phyloP scores from a whole-genome alignment of 2,797 vertebrate species.

The Pelodytes ibericus region DNA sequence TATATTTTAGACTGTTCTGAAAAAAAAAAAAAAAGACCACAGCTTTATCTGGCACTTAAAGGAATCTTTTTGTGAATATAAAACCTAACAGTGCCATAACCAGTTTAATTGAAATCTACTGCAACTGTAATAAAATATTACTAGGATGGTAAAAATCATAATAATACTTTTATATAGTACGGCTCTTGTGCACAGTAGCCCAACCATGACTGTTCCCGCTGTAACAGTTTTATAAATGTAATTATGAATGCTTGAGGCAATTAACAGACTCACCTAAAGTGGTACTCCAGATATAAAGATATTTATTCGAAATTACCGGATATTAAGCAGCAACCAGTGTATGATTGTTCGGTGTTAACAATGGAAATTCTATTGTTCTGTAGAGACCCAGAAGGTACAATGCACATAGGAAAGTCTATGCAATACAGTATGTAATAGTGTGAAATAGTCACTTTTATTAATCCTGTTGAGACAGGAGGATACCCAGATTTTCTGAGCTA shows the following conservation, averaged over 20 bases:
- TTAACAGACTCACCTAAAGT: slow-evolving; percentile 26
- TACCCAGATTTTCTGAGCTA: too few species aligned
- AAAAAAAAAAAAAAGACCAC: slow-evolving; percentile 21
- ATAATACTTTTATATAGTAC: slow-evolving; percentile 44
- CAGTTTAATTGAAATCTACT: slow-evolving; percentile 45
- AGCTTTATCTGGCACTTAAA: slow-evolving; percentile 44
- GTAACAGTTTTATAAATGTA: slow-evolving; percentile 22
- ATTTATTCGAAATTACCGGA: neutral
- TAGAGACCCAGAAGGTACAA: neutral
- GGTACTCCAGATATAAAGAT: neutral
- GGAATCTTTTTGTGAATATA: slow-evolving; percentile 44
- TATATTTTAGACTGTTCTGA: slow-evolving; percentile 3
- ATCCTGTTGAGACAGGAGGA: too few species aligned
- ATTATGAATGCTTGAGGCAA: slow-evolving; percentile 22
- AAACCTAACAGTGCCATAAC: slow-evolving; percentile 46
- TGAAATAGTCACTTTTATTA: too few species aligned
- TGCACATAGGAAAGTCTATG: too few species aligned
- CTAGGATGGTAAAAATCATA: slow-evolving; percentile 34
- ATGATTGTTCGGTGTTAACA: neutral
- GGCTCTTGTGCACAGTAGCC: slow-evolving; percentile 26
- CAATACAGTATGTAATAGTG: too few species aligned
- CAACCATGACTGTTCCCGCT: slow-evolving; percentile 23
- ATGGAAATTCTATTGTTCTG: neutral
- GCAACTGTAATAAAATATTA: slow-evolving; percentile 47
- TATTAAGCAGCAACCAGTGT: neutral